phyloP scores from a whole-genome alignment of 1,140 invertebrate genomes.

The Panagrolaimus sp. region DNA sequence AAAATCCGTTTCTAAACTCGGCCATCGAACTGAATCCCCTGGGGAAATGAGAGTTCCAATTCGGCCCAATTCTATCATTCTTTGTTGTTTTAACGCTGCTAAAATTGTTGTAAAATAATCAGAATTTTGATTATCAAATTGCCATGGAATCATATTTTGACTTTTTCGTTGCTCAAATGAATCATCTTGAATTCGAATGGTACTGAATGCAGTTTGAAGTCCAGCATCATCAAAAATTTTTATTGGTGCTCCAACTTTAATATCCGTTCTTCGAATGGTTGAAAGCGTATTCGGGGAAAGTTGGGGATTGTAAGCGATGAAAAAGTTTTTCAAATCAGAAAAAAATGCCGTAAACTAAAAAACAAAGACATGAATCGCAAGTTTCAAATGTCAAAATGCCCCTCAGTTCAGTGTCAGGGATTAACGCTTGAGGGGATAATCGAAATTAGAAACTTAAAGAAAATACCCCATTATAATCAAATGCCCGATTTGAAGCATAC shows the following conservation, averaged over 20 bases:
- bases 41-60: not conserved
- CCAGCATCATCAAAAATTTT: not conserved
- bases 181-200: conserved; percentile 5
- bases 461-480: not conserved
- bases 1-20: not conserved
- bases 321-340: not conserved
- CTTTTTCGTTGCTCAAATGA: not conserved
- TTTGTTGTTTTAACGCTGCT: not conserved
- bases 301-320: not conserved
- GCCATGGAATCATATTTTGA: not conserved
- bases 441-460: no score
- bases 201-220: not conserved
- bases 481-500: not conserved
- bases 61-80: not conserved
- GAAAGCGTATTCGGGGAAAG: not conserved
- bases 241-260: not conserved
- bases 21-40: not conserved
- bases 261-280: not conserved
- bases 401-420: no score
- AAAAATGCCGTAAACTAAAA: not conserved
- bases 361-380: no score
- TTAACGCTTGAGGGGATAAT: no score
- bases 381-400: no score
- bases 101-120: conserved; percentile 1
- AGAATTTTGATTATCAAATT: not conserved